A percentile compares a stretch with the other conserved stretches of the same genome.
Conservation (phyloP, 2,888 invertebrate genomes). For the Tolmerus cingulatus region DNA sequence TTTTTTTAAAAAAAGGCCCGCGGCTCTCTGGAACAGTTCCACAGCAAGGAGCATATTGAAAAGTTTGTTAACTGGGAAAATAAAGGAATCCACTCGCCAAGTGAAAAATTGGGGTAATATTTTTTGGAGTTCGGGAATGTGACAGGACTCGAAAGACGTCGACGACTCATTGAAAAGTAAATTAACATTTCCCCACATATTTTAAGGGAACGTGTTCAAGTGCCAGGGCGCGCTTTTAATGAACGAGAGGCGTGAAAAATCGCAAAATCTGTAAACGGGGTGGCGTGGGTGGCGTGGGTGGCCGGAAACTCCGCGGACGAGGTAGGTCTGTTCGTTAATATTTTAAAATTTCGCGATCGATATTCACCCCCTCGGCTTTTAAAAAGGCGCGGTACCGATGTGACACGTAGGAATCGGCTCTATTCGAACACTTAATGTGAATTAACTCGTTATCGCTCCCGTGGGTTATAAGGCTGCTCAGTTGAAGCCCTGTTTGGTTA, state of each 20-base stretch:
- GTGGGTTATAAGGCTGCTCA: not conserved
- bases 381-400: not conserved
- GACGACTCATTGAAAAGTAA: constrained; percentile 18
- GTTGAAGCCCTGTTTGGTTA: not conserved
- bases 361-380: not conserved
- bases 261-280: not conserved
- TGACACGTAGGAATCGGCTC: not conserved
- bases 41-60: not conserved
- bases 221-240: not conserved
- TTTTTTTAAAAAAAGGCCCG: not conserved
- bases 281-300: not conserved
- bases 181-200: constrained; percentile 32
- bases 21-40: not conserved
- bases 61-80: constrained; percentile 31
- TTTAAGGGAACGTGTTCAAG: constrained; percentile 20
- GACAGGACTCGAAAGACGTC: not conserved
- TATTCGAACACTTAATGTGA: not conserved
- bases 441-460: not conserved
- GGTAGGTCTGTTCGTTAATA: not conserved
- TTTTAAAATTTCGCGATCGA: not conserved
- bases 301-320: not conserved
- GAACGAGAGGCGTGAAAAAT: constrained; percentile 14
- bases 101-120: constrained; percentile 38
- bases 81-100: constrained; percentile 4
- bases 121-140: not conserved